Evolutionary conservation across 2,888 invertebrate species (phyloP), one percentile per base, ranked within the genome.

Genomic region (Carterocephalus palaemon): DNA sequence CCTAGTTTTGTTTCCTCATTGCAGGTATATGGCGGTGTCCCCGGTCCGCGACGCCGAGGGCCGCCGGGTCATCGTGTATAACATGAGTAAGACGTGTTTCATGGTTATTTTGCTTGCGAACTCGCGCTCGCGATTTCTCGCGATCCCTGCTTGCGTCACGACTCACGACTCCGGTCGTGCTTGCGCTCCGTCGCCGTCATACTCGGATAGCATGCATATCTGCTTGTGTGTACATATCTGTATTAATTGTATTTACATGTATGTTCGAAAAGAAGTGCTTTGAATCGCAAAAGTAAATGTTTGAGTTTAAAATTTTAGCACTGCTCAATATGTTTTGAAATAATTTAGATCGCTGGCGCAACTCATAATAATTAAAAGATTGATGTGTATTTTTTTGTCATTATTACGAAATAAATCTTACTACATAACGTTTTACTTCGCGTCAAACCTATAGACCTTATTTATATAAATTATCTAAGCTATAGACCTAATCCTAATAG

Each of bases 31-130:
- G 56, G 92, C 91, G 59, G 91, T 90, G 12, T 92, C 93, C 39
- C 95, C 94, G 17, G 89, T 91, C 48, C 88, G 92, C 48, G 95
- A 95, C 75, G 85, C 81, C 56, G 75, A 88, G 58, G 95, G 94
- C 36, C 89, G 94, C 1, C 89, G 93, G 58, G 93, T 95, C 51
- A 89, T 95, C 61, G 87, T 95, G 47, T 88, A 88, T 57, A 80
- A 88, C 57, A 89, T 89, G 70, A 82, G 90, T 90, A 84, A 87
- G 85, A 10, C 32, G n/a, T n/a, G n/a, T n/a, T n/a, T n/a, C n/a
- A n/a, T n/a, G n/a, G n/a, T n/a, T n/a, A 67, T 37, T 32, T 32
- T 46, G 23, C 38, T 24, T 29, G 22, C 10, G 17, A 12, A 36
- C 34, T 33, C 22, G 34, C 31, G 31, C 26, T 36, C 38, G 51